phyloP scores from a whole-genome alignment of 2,888 invertebrate species.

The Silvanus unidentatus region DNA sequence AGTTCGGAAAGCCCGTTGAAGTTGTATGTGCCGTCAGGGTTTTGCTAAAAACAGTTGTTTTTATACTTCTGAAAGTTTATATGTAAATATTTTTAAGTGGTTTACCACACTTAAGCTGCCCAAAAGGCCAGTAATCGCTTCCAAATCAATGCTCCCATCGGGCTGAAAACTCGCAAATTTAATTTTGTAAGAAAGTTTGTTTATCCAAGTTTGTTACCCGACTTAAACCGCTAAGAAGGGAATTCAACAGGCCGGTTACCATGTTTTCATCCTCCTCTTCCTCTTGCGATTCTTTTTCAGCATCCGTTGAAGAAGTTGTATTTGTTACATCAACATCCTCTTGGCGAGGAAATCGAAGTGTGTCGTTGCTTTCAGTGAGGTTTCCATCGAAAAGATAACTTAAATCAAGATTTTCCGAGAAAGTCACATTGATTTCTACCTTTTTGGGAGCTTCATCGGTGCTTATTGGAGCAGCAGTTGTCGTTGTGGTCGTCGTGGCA shows the following conservation, averaged over 20 bases:
- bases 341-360: constrained; percentile 20
- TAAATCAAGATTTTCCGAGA: background rate
- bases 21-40: constrained; percentile 43
- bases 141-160: constrained; percentile 43
- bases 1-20: constrained; percentile 42
- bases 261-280: constrained; percentile 39
- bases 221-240: constrained; percentile 43
- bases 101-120: constrained; percentile 43
- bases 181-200: background rate
- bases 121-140: constrained; percentile 42
- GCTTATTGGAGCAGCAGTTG: too few relatives aligned
- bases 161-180: constrained; percentile 32
- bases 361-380: constrained; percentile 6
- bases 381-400: background rate
- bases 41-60: constrained; percentile 33
- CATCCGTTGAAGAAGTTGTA: constrained; percentile 5
- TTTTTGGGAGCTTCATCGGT: too few relatives aligned
- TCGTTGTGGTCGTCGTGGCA: too few relatives aligned
- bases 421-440: background rate
- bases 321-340: constrained; percentile 12
- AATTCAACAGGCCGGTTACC: constrained; percentile 40
- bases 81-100: background rate
- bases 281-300: constrained; percentile 24
- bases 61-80: background rate
- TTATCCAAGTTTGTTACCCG: constrained; percentile 29